phyloP scores from a whole-genome alignment of 1,140 invertebrate genomes.

The Frieseomelitta varia region DNA sequence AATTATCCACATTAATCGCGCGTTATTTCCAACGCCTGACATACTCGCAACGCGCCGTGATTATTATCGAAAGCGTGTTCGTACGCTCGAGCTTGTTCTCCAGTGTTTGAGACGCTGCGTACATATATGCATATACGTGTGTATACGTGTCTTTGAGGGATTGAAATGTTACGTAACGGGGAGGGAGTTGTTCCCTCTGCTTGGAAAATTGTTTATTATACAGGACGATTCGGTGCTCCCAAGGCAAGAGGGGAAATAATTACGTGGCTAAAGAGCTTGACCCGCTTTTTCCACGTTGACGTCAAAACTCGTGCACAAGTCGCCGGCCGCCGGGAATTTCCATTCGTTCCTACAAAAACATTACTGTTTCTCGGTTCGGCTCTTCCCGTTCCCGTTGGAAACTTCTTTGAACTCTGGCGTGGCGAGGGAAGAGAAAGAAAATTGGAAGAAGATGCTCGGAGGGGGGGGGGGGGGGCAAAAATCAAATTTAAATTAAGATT shows the following conservation, averaged over 20 bases:
- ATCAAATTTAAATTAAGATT: no score
- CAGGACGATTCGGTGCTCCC: neutral
- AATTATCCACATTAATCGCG: no score
- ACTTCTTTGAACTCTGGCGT: neutral
- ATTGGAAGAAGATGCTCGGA: no score
- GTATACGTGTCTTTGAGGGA: neutral
- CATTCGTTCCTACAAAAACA: neutral
- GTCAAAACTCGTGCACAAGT: slow-evolving; percentile 30
- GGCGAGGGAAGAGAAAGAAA: neutral
- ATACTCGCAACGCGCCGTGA: no score
- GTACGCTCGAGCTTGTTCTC: no score
- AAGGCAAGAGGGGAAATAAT: slow-evolving; percentile 16
- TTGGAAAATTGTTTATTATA: slow-evolving; percentile 5
- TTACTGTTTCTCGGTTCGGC: neutral
- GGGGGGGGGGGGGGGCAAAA: no score
- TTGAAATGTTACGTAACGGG: neutral
- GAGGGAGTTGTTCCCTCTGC: neutral
- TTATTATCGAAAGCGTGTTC: no score
- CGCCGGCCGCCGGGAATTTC: neutral
- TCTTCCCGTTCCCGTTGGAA: neutral
- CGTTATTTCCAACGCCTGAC: no score
- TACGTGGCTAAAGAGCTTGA: slow-evolving; percentile 38
- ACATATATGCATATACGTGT: no score
- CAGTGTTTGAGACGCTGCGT: neutral
- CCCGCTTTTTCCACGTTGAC: slow-evolving; percentile 40